Conservation (phyloP, 2,113 vertebrate species). For the Empidonax alnorum region DNA sequence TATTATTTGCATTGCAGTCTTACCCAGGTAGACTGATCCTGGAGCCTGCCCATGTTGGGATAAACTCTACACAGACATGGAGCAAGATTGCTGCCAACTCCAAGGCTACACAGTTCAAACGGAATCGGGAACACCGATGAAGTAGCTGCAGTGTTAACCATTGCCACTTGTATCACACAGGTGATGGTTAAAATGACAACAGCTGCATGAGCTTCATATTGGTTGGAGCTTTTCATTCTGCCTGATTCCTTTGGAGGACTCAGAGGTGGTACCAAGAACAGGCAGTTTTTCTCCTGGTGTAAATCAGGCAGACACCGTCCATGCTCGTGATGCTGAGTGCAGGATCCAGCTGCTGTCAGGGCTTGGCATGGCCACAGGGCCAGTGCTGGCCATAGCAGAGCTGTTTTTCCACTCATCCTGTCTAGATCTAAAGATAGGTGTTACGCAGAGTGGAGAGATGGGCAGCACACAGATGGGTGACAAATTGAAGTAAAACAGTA, state of each 20-base stretch:
- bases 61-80: neutral
- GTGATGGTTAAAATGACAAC: neutral
- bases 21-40: neutral
- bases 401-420: neutral
- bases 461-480: neutral
- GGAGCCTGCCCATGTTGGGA: rapidly evolving
- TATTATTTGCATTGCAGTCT: neutral
- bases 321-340: rapidly evolving
- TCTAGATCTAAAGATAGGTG: neutral
- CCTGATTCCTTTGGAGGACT: neutral
- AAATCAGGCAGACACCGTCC: neutral
- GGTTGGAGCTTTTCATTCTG: neutral
- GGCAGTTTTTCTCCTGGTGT: neutral
- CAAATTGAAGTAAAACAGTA: neutral
- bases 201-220: neutral
- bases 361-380: rapidly evolving
- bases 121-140: neutral
- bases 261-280: rapidly evolving
- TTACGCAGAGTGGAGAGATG: neutral
- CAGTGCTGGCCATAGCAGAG: neutral
- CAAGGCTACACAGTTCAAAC: neutral
- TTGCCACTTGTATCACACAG: neutral
- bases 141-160: neutral
- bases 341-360: neutral
- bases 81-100: neutral